Percentiles rank a stretch among this genome's conserved stretches.
Evolutionary conservation across 2,888 invertebrate species (phyloP).

Genomic region (Mythimna ferrago): DNA sequence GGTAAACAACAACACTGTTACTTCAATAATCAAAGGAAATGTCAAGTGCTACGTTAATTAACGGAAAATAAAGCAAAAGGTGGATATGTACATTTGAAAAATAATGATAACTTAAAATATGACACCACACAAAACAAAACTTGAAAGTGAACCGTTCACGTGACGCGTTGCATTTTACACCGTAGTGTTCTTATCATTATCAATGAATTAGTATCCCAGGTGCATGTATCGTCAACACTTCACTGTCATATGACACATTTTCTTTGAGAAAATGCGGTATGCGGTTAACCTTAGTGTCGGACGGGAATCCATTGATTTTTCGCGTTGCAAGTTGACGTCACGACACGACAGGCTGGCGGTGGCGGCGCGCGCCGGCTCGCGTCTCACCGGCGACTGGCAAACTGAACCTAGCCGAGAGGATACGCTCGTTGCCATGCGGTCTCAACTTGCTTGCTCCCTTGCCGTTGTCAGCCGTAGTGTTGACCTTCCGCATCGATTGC

Average conservation of each 20-base stretch:
- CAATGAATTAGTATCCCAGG: conserved; percentile 68
- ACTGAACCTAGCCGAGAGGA: conserved; percentile 79
- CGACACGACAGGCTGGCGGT: conserved; percentile 82
- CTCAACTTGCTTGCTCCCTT: conserved; percentile 74
- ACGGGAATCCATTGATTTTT: conserved; percentile 89
- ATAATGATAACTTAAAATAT: conserved; percentile 79
- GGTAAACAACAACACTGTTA: conserved; percentile 50
- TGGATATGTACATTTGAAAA: conserved; percentile 36
- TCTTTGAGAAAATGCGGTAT: conserved; percentile 89
- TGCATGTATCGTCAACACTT: conserved; percentile 77
- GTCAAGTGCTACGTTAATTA: conserved; percentile 46
- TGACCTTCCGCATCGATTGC: conserved; percentile 85
- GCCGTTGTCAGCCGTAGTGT: conserved; percentile 70
- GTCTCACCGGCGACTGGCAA: conserved; percentile 86
- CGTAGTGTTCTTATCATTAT: conserved; percentile 73
- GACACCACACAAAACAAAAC: conserved; percentile 85
- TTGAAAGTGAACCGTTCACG: conserved; percentile 86
- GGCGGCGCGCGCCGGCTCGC: conserved; percentile 88
- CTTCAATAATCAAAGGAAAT: conserved; percentile 33
- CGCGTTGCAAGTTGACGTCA: conserved; percentile 87
- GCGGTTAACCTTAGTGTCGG: conserved; percentile 86
- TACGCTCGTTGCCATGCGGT: conserved; percentile 86
- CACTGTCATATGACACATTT: conserved; percentile 88
- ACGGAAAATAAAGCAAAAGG: conserved; percentile 31
- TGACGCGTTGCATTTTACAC: conserved; percentile 76